A percentile compares a stretch with the other conserved stretches of the same genome.
These are phyloP conservation scores for Anastatus disparis DNA, from an alignment of 1,140 invertebrate species.

Conservation along the genomic window DNA sequence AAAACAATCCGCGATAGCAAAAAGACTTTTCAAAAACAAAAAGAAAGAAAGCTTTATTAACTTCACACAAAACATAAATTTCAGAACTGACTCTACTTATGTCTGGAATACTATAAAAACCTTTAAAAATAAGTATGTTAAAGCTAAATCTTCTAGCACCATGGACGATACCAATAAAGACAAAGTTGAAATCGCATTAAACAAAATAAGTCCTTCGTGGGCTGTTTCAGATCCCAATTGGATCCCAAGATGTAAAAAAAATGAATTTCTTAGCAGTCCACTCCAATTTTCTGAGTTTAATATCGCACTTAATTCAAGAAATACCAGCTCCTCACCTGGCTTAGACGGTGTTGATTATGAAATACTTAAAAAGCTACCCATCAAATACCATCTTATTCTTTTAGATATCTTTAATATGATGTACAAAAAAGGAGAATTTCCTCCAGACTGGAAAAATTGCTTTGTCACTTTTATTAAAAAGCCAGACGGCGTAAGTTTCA, in stretches of 20 bases:
- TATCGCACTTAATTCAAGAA: conserved; percentile 13
- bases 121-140: background rate
- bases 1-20: too few species aligned
- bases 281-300: background rate
- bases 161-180: background rate
- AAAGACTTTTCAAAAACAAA: too few species aligned
- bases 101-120: background rate
- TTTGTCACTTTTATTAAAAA: background rate
- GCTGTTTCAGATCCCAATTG: background rate
- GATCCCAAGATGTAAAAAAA: background rate
- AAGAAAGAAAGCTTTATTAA: too few species aligned
- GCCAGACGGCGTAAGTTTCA: background rate
- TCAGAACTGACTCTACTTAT: background rate
- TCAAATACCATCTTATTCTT: background rate
- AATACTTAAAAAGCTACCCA: background rate
- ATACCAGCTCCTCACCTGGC: background rate
- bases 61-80: too few species aligned
- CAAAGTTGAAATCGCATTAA: background rate
- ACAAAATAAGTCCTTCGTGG: background rate
- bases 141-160: background rate
- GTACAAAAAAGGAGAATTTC: background rate
- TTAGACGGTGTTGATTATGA: background rate
- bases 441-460: background rate
- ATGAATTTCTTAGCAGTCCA: background rate
- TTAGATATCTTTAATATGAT: background rate